Evolutionary conservation across 2,797 vertebrate genomes (phyloP).

Genomic region (Gorsachius magnificus): DNA sequence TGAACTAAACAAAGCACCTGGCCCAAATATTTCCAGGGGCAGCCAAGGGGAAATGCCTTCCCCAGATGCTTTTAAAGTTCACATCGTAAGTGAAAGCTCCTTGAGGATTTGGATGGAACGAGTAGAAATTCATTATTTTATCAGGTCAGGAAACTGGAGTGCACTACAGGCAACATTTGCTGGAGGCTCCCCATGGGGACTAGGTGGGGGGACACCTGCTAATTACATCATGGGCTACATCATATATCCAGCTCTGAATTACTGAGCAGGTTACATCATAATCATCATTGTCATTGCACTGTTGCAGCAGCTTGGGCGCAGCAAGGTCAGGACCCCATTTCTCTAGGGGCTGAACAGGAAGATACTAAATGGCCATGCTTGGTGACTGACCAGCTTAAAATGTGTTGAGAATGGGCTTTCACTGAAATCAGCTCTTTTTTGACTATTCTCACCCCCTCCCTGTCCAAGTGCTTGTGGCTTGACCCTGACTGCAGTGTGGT

Average conservation of each 20-base stretch:
- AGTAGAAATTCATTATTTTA: neutral
- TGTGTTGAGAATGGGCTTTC: neutral
- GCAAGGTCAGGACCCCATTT: neutral
- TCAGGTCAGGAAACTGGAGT: neutral
- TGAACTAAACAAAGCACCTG: neutral
- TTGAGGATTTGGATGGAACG: neutral
- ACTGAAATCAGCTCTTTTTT: neutral
- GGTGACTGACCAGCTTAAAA: neutral
- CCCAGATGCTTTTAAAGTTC: neutral
- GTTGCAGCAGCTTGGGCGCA: neutral
- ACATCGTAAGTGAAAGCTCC: neutral
- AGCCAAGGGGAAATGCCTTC: neutral
- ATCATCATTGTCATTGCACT: neutral
- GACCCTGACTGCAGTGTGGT: neutral
- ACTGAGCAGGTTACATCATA: neutral
- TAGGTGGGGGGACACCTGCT: neutral
- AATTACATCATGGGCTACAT: neutral
- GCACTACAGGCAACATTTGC: neutral
- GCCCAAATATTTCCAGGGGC: neutral
- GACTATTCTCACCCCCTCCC: neutral
- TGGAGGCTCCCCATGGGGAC: neutral
- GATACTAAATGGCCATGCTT: neutral
- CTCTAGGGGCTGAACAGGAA: neutral
- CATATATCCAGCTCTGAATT: neutral
- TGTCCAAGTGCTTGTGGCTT: neutral